These are phyloP conservation scores for Daboia siamensis DNA, from an alignment of 2,113 vertebrate species.

Conservation along the genomic window DNA sequence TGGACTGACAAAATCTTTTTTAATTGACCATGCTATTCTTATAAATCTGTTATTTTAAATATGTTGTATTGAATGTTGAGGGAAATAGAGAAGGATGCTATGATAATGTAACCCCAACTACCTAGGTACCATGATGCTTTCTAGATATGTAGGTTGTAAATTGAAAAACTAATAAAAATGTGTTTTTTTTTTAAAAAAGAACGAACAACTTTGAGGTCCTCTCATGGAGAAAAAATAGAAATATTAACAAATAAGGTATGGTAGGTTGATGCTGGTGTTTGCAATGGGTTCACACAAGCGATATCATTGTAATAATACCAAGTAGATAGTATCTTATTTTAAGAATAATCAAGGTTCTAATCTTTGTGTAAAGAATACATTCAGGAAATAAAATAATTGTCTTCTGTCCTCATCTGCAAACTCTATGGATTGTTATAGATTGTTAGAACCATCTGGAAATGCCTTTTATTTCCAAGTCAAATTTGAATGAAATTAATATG, in stretches of 20 bases:
- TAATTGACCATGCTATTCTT: no score
- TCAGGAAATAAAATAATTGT: not conserved
- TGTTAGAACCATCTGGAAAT: not conserved
- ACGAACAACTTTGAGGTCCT: no score
- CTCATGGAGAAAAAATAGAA: not conserved
- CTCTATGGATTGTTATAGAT: not conserved
- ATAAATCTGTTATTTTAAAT: no score
- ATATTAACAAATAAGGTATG: not conserved
- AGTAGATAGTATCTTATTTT: not conserved
- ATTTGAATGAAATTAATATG: not conserved
- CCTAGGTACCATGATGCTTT: no score
- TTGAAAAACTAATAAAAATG: no score
- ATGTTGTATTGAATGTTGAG: no score
- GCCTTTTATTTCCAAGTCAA: not conserved
- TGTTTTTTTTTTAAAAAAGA: no score
- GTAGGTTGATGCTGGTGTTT: not conserved
- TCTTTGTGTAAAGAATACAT: not conserved
- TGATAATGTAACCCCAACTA: no score
- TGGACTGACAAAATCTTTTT: no score
- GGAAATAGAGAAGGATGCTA: no score
- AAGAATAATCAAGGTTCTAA: not conserved
- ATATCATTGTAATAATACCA: not conserved
- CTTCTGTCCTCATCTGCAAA: not conserved
- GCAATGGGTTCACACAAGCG: rapidly evolving
- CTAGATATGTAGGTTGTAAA: no score